Evolutionary conservation across 2,888 invertebrate genomes (phyloP).

Genomic region (Sphaerophoria taeniata): DNA sequence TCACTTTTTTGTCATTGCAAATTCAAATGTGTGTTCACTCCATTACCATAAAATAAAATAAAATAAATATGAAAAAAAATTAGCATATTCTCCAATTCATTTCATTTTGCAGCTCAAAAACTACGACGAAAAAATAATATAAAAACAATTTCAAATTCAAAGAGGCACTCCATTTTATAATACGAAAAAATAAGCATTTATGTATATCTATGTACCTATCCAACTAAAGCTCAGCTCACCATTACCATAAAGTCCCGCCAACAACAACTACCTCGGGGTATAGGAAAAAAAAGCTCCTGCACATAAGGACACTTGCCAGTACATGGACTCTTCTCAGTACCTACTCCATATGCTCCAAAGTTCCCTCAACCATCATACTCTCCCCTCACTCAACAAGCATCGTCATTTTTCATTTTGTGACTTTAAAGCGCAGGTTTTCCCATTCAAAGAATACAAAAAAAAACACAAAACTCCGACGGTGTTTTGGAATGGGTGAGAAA

Average conservation of each 20-base stretch:
- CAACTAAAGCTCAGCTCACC: constrained; percentile 39
- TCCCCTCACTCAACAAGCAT: constrained; percentile 2
- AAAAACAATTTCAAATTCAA: constrained; percentile 30
- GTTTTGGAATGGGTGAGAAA: neutral
- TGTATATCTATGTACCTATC: neutral
- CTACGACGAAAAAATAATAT: constrained; percentile 5
- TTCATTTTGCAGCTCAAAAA: constrained; percentile 5
- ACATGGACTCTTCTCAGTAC: constrained; percentile 54
- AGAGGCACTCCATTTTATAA: constrained; percentile 33
- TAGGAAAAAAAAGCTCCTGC: constrained; percentile 50
- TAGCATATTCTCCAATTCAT: constrained; percentile 18
- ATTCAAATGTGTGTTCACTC: constrained; percentile 20
- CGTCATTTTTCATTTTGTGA: constrained; percentile 1
- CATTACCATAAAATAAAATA: constrained; percentile 51
- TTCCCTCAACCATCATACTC: neutral
- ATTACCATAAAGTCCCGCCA: constrained; percentile 29
- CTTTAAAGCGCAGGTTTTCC: constrained; percentile 68
- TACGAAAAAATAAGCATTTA: constrained; percentile 8
- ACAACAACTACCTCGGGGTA: neutral
- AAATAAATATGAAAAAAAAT: constrained; percentile 31
- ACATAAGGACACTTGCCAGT: constrained; percentile 59
- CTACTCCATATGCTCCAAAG: constrained; percentile 9
- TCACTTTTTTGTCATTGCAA: constrained; percentile 31
- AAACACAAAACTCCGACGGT: constrained; percentile 17
- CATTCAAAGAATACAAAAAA: neutral